Conservation (phyloP, 2,113 vertebrate species). For the Felis chaus region DNA sequence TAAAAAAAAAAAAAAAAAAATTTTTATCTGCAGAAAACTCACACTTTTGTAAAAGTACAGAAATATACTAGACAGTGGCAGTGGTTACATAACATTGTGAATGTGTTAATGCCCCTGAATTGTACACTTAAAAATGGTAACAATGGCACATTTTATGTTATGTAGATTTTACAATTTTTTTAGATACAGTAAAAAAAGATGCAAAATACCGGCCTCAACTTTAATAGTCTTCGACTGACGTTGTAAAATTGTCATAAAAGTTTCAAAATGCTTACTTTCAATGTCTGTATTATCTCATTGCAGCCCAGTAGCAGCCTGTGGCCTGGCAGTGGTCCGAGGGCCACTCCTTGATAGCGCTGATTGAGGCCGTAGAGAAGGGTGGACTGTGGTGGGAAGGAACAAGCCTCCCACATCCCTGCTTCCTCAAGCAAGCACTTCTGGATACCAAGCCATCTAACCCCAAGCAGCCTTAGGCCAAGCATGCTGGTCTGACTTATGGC, state of each 20-base stretch:
- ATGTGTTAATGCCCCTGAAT: background rate
- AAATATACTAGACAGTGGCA: background rate
- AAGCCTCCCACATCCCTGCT: background rate
- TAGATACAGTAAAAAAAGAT: background rate
- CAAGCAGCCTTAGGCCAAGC: background rate
- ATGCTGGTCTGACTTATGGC: background rate
- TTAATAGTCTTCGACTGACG: background rate
- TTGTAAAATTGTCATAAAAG: background rate
- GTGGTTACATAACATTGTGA: background rate
- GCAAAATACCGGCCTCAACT: background rate
- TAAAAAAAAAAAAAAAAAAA: background rate
- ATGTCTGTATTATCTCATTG: background rate
- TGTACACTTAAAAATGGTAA: background rate
- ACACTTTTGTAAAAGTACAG: background rate
- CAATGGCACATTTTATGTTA: background rate
- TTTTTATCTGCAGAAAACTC: background rate
- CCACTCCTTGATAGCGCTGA: background rate
- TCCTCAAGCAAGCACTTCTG: background rate
- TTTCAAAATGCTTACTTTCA: background rate
- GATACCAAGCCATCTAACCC: background rate
- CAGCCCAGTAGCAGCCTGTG: no score
- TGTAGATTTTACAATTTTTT: background rate
- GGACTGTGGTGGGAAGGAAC: background rate
- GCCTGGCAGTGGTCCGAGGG: rapidly evolving
- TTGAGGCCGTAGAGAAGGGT: background rate